Evolutionary conservation across 1,140 invertebrate species (phyloP).

Genomic region (Drosophila auraria): DNA sequence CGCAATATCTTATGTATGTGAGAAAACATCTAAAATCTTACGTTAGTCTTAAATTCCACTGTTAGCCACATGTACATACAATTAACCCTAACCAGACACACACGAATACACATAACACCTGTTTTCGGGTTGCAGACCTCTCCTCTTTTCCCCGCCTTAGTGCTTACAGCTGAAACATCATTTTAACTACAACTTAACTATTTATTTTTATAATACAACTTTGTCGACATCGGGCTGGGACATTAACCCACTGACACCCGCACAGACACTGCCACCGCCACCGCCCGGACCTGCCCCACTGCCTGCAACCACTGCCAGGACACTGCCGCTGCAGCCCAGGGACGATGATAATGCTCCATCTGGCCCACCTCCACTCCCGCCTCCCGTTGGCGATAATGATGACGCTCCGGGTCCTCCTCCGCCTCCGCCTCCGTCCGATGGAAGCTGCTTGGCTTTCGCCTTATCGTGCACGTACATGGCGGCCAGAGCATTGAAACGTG

Average conservation of each 20-base stretch:
- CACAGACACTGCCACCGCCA: constrained; percentile 46
- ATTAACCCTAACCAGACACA: constrained; percentile 47
- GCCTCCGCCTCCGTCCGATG: constrained; percentile 34
- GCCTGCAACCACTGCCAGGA: constrained; percentile 60
- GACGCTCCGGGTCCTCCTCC: constrained; percentile 40
- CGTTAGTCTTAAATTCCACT: constrained; percentile 46
- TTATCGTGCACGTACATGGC: constrained; percentile 96
- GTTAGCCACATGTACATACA: constrained; percentile 43
- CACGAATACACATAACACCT: constrained; percentile 36
- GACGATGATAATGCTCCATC: constrained; percentile 6
- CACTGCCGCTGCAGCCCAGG: constrained; percentile 49
- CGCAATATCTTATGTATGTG: constrained; percentile 1
- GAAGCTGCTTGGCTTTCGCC: constrained; percentile 64
- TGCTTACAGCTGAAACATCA: constrained; percentile 70
- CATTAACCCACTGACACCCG: constrained; percentile 17
- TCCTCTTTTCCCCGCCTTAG: constrained; percentile 22
- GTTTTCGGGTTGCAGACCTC: constrained; percentile 7
- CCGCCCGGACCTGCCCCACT: constrained; percentile 74
- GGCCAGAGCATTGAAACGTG: constrained; percentile 97
- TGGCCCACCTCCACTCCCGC: not conserved
- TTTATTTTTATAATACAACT: constrained; percentile 80
- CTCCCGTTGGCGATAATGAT: constrained; percentile 35
- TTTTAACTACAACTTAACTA: constrained; percentile 79
- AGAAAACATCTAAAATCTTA: constrained; percentile 45
- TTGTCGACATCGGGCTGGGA: constrained; percentile 48